A percentile compares a stretch with the other conserved stretches of the same genome.
Evolutionary conservation across 1,140 invertebrate species (phyloP).

Genomic region (Cydia splendana): DNA sequence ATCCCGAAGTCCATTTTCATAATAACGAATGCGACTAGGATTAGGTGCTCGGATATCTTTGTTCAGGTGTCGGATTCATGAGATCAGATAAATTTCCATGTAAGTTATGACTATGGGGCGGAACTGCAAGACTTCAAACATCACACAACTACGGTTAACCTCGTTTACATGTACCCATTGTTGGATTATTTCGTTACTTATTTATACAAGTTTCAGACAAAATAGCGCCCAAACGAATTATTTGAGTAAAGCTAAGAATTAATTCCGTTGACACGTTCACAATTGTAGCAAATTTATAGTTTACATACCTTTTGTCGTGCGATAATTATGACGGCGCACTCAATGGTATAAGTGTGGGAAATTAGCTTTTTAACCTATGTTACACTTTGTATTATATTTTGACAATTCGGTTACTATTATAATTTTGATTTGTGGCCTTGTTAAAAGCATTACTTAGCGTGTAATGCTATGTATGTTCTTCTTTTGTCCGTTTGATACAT

Average conservation of each 20-base stretch:
- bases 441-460: slow-evolving; percentile 65
- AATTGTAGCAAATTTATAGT: slow-evolving; percentile 56
- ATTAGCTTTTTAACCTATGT: slow-evolving; percentile 50
- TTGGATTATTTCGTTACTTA: background rate
- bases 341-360: slow-evolving; percentile 65
- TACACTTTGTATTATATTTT: slow-evolving; percentile 65
- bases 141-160: slow-evolving; percentile 19
- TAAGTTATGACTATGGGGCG: background rate
- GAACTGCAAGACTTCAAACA: background rate
- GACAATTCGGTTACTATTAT: slow-evolving; percentile 72
- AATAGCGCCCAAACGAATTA: background rate
- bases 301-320: slow-evolving; percentile 47
- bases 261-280: slow-evolving; percentile 60
- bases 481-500: slow-evolving; percentile 73
- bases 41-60: background rate
- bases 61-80: background rate
- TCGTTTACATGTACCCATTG: slow-evolving; percentile 19
- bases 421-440: slow-evolving; percentile 63
- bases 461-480: slow-evolving; percentile 67
- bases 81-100: background rate
- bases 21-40: background rate
- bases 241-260: slow-evolving; percentile 48
- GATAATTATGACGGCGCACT: slow-evolving; percentile 52
- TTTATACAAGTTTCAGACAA: slow-evolving; percentile 18
- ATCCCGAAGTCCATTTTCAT: background rate